phyloP scores from a whole-genome alignment of 1,140 invertebrate species.

The Trachymyrmex cornetzi region DNA sequence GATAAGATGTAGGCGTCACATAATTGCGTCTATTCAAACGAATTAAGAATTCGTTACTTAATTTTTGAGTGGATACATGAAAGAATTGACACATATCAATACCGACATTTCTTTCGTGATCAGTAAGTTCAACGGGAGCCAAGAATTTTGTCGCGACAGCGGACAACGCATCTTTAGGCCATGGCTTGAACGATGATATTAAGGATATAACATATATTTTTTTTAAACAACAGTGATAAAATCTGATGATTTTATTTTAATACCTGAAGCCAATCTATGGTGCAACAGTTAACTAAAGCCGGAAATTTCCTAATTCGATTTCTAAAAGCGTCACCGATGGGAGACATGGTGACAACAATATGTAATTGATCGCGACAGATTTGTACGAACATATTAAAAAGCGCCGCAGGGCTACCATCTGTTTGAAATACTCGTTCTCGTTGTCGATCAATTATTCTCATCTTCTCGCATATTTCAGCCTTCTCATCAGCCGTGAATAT shows the following conservation, averaged over 20 bases:
- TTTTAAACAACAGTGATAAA: not conserved
- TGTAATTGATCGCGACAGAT: constrained; percentile 97
- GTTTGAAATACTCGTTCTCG: constrained; percentile 96
- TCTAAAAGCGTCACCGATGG: constrained; percentile 94
- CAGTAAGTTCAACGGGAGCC: constrained; percentile 93
- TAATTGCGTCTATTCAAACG: constrained; percentile 93
- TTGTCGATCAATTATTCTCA: constrained; percentile 96
- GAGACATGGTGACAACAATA: constrained; percentile 96
- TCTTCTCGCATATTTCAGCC: constrained; percentile 97
- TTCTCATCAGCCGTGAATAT: constrained; percentile 96
- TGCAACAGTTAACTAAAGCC: constrained; percentile 98
- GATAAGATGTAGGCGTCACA: constrained; percentile 97
- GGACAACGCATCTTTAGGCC: constrained; percentile 97
- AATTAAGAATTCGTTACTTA: constrained; percentile 92
- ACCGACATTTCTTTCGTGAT: constrained; percentile 90
- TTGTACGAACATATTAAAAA: constrained; percentile 97
- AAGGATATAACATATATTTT: not conserved
- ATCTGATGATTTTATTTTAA: not conserved
- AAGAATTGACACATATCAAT: constrained; percentile 97
- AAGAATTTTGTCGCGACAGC: constrained; percentile 96
- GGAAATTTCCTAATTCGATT: constrained; percentile 97
- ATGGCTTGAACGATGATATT: constrained; percentile 88
- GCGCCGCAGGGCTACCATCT: constrained; percentile 94
- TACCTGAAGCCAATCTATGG: constrained; percentile 99
- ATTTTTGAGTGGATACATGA: constrained; percentile 93